Conservation (phyloP, 2,113 vertebrate genomes). For the Heliornis fulica region DNA sequence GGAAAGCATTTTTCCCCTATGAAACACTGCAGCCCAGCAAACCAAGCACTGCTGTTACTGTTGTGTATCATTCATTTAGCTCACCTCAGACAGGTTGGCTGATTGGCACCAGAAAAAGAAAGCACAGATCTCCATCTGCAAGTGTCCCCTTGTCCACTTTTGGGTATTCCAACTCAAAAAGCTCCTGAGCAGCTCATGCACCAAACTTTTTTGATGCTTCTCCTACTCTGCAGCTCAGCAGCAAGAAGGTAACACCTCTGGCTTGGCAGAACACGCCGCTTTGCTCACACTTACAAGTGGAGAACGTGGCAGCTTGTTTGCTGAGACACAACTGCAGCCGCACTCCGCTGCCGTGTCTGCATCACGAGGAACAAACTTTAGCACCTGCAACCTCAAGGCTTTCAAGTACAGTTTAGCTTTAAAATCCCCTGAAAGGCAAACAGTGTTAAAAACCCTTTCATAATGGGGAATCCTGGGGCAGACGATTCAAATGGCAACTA, state of each 20-base stretch:
- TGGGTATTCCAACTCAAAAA: not conserved
- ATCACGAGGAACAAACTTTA: not conserved
- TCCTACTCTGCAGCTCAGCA: not conserved
- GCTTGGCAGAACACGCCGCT: not conserved
- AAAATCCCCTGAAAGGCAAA: not conserved
- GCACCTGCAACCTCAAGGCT: not conserved
- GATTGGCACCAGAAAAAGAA: not conserved
- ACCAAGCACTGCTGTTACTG: not conserved
- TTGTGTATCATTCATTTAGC: not conserved
- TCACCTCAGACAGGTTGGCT: not conserved
- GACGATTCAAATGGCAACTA: not conserved
- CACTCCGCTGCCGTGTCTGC: fast-evolving
- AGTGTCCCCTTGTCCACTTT: not conserved
- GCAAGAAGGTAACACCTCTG: fast-evolving
- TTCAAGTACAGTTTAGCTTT: not conserved
- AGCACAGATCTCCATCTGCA: not conserved
- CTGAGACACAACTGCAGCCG: not conserved
- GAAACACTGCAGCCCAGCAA: not conserved
- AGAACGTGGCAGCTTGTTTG: not conserved
- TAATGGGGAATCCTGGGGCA: not conserved
- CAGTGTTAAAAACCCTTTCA: fast-evolving
- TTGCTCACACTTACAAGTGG: not conserved
- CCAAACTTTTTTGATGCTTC: not conserved
- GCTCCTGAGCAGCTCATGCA: not conserved
- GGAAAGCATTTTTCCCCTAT: not conserved